A percentile compares a stretch with the other conserved stretches of the same genome.
Evolutionary conservation across 2,797 vertebrate species (phyloP).

Genomic region (Alectoris magna): DNA sequence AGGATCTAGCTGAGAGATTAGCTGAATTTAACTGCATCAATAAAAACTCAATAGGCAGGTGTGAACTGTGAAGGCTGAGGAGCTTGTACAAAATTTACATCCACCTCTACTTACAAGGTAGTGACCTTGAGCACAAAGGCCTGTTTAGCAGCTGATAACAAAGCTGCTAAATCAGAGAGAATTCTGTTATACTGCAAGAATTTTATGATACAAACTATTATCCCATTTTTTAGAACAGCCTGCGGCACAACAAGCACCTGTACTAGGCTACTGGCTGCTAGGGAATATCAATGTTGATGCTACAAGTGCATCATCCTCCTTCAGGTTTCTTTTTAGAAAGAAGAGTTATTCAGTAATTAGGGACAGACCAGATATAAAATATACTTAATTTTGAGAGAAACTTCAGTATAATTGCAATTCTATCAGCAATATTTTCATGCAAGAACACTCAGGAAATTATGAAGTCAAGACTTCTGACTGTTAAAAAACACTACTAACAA

Average conservation of each 20-base stretch:
- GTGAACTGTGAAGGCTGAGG: background rate
- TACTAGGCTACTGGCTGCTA: background rate
- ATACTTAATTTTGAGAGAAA: background rate
- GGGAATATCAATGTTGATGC: background rate
- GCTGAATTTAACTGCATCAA: background rate
- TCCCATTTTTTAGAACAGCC: background rate
- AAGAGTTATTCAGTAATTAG: background rate
- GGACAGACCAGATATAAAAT: background rate
- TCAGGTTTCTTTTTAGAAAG: background rate
- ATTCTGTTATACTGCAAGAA: background rate
- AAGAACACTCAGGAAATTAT: background rate
- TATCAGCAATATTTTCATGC: background rate
- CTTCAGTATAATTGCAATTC: background rate
- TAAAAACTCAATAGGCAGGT: background rate
- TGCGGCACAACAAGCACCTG: background rate
- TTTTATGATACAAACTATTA: background rate
- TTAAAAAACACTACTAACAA: background rate
- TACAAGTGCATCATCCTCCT: background rate
- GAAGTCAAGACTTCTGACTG: background rate
- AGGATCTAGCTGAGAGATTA: background rate
- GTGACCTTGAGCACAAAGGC: background rate
- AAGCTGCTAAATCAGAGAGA: background rate
- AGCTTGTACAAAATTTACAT: background rate
- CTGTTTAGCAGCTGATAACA: background rate
- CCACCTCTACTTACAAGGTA: background rate